Conservation (phyloP, 23 tunicate species). For the Oikopleura dioica region DNA sequence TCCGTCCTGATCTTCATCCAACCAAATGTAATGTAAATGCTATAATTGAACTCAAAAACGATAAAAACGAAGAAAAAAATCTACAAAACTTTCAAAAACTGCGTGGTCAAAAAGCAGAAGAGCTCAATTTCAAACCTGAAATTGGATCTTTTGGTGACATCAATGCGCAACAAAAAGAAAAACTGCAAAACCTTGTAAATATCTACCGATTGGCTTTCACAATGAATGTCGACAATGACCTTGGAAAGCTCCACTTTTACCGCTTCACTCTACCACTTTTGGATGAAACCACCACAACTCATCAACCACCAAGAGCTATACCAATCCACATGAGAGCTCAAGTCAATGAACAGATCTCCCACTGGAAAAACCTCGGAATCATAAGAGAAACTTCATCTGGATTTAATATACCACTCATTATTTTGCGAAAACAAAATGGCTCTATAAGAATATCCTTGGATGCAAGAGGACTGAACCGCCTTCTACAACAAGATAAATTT, state of each 20-base stretch:
- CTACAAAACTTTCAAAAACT: no score
- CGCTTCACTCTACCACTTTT: neutral
- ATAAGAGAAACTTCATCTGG: neutral
- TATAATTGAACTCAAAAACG: no score
- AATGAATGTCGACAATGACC: neutral
- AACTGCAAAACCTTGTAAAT: no score
- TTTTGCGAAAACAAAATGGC: neutral
- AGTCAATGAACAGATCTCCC: neutral
- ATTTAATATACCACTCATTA: neutral
- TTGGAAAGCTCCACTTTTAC: neutral
- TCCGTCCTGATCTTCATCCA: no score
- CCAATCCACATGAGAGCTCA: neutral
- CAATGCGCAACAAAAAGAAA: neutral
- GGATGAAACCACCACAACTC: neutral
- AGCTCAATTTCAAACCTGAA: no score
- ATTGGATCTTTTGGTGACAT: neutral
- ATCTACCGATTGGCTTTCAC: neutral
- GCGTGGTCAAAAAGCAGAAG: no score
- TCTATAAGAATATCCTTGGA: neutral
- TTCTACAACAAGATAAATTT: neutral
- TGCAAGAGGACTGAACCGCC: neutral
- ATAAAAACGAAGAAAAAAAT: no score
- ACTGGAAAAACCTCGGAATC: neutral
- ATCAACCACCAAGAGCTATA: constrained; percentile 4
- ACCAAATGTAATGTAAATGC: no score